These are phyloP conservation scores for Aplodontia rufa DNA, from an alignment of 2,113 vertebrate genomes.

Conservation along the genomic window DNA sequence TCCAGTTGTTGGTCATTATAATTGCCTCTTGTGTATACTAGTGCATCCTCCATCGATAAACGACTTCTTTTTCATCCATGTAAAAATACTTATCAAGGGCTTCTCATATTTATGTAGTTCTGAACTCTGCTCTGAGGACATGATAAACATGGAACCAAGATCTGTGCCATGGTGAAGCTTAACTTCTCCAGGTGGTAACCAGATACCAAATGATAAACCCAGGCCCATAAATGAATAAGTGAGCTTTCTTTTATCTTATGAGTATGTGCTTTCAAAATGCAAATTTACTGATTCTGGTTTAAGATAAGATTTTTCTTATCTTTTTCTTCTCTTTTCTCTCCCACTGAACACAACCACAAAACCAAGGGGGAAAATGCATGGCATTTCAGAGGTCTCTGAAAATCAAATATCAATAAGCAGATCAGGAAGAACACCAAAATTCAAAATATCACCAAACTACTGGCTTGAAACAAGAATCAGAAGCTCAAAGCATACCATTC, in stretches of 20 bases:
- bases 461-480: not conserved
- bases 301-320: no score
- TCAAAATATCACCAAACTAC: slow-evolving; percentile 1
- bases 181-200: not conserved
- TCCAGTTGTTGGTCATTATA: not conserved
- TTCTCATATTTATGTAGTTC: not conserved
- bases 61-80: slow-evolving; percentile 15
- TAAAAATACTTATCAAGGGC: not conserved
- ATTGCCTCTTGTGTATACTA: not conserved
- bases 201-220: not conserved
- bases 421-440: not conserved
- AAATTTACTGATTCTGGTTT: not conserved
- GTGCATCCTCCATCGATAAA: not conserved
- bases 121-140: not conserved
- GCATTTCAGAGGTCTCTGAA: slow-evolving; percentile 28
- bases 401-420: slow-evolving; percentile 14
- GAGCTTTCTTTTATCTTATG: slow-evolving; percentile 21
- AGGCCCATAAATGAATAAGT: not conserved
- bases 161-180: not conserved
- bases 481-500: not conserved
- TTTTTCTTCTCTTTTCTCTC: slow-evolving; percentile 3
- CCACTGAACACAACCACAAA: not conserved
- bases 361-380: not conserved
- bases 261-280: not conserved
- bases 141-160: not conserved